phyloP scores from a whole-genome alignment of 2,888 invertebrate species.

The Eupithecia abbreviata region DNA sequence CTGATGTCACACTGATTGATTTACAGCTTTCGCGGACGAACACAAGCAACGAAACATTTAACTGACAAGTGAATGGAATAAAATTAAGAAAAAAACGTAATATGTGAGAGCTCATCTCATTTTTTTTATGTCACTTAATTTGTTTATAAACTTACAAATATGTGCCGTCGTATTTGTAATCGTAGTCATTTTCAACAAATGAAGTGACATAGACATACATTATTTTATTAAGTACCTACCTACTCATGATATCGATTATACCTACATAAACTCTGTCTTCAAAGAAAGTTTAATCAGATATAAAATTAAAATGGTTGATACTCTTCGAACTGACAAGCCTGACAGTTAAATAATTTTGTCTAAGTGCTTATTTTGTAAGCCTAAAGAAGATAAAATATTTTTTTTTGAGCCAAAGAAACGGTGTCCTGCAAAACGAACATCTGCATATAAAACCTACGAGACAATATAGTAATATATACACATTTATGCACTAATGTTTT shows the following conservation, averaged over 20 bases:
- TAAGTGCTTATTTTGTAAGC: too few relatives aligned
- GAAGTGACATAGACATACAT: not conserved
- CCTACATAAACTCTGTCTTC: not conserved
- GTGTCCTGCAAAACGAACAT: not conserved
- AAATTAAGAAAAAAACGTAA: not conserved
- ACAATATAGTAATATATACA: not conserved
- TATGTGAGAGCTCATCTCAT: not conserved
- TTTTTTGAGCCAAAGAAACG: not conserved
- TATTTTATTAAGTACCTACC: not conserved
- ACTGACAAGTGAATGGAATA: not conserved
- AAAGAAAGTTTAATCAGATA: not conserved
- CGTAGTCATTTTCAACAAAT: not conserved
- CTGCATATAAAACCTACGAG: not conserved
- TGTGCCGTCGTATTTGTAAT: too few relatives aligned
- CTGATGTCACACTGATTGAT: slow-evolving; percentile 35
- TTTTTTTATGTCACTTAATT: too few relatives aligned
- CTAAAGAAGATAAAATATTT: too few relatives aligned
- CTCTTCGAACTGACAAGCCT: not conserved
- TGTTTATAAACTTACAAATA: too few relatives aligned
- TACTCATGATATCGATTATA: not conserved
- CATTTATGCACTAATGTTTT: not conserved
- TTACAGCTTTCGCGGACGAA: slow-evolving; percentile 13
- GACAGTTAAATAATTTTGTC: too few relatives aligned
- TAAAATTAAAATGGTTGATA: not conserved
- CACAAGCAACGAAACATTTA: not conserved